Evolutionary conservation across 1,140 invertebrate species (phyloP).

Genomic region (Contarinia nasturtii): DNA sequence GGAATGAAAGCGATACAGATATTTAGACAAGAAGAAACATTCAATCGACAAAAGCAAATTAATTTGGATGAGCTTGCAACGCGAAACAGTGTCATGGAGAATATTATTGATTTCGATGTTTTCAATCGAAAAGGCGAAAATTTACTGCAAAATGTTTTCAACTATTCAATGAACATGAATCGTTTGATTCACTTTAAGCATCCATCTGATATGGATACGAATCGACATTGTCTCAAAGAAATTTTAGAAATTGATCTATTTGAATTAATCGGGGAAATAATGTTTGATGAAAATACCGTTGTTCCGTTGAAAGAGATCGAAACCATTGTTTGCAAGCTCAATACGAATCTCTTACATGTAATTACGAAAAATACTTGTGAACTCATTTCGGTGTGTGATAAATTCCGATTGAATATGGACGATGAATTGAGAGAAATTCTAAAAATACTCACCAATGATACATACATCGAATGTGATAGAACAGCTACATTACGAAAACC

Average conservation of each 20-base stretch:
- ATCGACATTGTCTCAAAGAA: slow-evolving; percentile 22
- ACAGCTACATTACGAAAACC: background rate
- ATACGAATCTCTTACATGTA: slow-evolving; percentile 36
- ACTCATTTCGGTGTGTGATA: slow-evolving; percentile 6
- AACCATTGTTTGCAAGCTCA: slow-evolving; percentile 27
- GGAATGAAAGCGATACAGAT: slow-evolving; percentile 11
- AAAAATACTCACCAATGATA: background rate
- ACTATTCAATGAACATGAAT: slow-evolving; percentile 24
- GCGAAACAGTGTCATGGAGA: slow-evolving; percentile 1
- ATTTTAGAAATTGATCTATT: slow-evolving; percentile 22
- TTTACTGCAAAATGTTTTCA: slow-evolving; percentile 23
- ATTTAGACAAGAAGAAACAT: slow-evolving; percentile 12
- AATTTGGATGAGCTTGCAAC: slow-evolving; percentile 5
- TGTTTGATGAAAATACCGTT: slow-evolving; percentile 26
- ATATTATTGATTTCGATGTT: slow-evolving; percentile 13
- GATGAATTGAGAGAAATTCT: background rate
- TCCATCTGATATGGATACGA: slow-evolving; percentile 9
- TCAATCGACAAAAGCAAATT: slow-evolving; percentile 9
- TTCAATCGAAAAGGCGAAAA: slow-evolving; percentile 9
- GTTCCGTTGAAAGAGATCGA: slow-evolving; percentile 33
- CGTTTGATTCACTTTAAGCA: slow-evolving; percentile 23
- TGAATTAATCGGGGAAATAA: slow-evolving; percentile 29
- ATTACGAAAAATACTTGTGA: slow-evolving; percentile 34
- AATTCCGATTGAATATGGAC: background rate
- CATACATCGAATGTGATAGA: background rate